Evolutionary conservation across 2,888 invertebrate species (phyloP).

Genomic region (Drosophila quinaria): DNA sequence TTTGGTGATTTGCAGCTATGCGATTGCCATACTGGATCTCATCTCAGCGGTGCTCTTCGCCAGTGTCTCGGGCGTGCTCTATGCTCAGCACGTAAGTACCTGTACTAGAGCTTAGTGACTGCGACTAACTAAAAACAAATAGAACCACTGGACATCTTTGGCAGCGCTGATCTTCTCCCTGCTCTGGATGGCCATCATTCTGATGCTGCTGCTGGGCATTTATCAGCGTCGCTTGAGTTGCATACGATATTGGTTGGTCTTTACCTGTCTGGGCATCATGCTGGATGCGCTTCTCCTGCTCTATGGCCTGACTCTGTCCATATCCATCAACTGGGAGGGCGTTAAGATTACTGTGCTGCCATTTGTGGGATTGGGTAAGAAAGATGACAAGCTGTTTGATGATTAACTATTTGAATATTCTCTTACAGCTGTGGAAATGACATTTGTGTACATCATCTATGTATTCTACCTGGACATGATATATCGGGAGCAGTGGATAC

Average conservation of each 20-base stretch:
- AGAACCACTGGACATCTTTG: conserved; percentile 61
- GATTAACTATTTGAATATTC: not conserved
- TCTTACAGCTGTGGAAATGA: conserved; percentile 68
- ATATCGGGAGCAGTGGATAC: conserved; percentile 33
- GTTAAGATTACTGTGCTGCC: conserved; percentile 61
- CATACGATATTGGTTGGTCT: conserved; percentile 64
- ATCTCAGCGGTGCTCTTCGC: conserved; percentile 69
- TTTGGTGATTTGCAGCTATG: conserved; percentile 72
- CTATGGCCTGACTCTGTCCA: conserved; percentile 63
- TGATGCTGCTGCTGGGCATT: conserved; percentile 50
- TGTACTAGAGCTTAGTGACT: not conserved
- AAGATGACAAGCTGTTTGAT: not conserved
- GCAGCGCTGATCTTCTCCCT: conserved; percentile 55
- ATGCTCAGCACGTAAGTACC: conserved; percentile 57
- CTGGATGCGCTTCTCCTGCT: conserved; percentile 60
- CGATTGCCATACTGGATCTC: conserved; percentile 66
- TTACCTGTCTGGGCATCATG: conserved; percentile 69
- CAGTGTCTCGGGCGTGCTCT: conserved; percentile 58
- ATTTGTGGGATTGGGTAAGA: conserved; percentile 61
- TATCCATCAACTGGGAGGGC: conserved; percentile 65
- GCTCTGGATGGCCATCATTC: conserved; percentile 59
- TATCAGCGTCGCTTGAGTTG: conserved; percentile 38
- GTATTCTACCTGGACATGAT: conserved; percentile 59
- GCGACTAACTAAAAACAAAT: not conserved
- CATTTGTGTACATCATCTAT: conserved; percentile 70